Evolutionary conservation across 2,113 vertebrate species (phyloP).

Genomic region (Orycteropus afer): DNA sequence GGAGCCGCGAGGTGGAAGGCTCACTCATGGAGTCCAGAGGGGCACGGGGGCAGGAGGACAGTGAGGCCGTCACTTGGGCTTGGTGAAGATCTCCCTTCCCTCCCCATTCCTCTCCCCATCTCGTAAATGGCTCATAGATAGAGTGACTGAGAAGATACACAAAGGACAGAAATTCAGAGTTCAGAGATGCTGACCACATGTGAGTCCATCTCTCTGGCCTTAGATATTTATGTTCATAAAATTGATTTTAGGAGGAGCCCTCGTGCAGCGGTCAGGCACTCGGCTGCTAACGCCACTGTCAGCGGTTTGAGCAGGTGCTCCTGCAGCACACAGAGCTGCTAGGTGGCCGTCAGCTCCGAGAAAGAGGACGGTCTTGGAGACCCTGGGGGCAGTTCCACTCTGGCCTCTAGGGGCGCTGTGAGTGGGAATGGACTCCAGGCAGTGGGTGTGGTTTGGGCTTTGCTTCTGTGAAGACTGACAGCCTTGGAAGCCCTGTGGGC

Average conservation of each 20-base stretch:
- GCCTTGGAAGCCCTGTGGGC: no score
- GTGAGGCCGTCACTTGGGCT: neutral
- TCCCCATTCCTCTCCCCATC: neutral
- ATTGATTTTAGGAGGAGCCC: neutral
- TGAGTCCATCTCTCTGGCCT: neutral
- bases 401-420: no score
- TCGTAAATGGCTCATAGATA: neutral
- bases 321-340: no score
- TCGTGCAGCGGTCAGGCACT: neutral
- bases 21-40: neutral
- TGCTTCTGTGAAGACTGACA: no score
- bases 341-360: no score
- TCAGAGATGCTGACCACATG: neutral
- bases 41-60: rapidly evolving
- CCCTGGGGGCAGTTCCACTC: no score
- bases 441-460: no score
- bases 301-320: neutral
- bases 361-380: no score
- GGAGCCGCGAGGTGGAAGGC: neutral
- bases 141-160: neutral
- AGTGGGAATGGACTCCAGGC: no score
- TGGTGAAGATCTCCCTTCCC: neutral
- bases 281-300: neutral
- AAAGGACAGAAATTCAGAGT: neutral
- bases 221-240: neutral